These are phyloP conservation scores for Pachypsylla venusta DNA, from an alignment of 1,140 invertebrate genomes.

Conservation along the genomic window DNA sequence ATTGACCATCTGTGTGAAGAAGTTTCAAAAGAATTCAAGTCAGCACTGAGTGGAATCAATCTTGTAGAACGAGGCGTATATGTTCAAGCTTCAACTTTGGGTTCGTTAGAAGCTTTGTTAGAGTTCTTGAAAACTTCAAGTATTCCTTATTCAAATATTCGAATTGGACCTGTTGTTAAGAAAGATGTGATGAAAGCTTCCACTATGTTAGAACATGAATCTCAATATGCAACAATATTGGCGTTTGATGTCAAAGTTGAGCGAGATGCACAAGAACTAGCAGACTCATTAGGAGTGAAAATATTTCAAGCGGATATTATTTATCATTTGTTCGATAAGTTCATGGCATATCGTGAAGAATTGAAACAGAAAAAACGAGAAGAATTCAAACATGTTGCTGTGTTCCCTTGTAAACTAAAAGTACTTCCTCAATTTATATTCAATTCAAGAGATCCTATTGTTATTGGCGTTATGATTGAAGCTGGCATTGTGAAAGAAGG, in stretches of 20 bases:
- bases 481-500: constrained; percentile 90
- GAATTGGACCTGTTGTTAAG: constrained; percentile 98
- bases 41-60: constrained; percentile 83
- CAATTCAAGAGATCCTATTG: constrained; percentile 95
- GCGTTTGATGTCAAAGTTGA: constrained; percentile 99
- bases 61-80: constrained; percentile 86
- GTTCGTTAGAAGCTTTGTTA: constrained; percentile 91
- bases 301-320: constrained; percentile 99
- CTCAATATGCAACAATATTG: constrained; percentile 93
- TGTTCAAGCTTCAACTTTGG: constrained; percentile 96
- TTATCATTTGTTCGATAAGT: constrained; percentile 98
- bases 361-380: constrained; percentile 84
- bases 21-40: constrained; percentile 62
- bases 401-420: constrained; percentile 93
- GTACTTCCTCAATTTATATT: constrained; percentile 66
- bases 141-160: constrained; percentile 96
- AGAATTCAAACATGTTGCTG: constrained; percentile 89
- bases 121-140: constrained; percentile 90
- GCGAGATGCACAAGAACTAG: constrained; percentile 91
- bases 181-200: constrained; percentile 99
- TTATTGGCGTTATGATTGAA: constrained; percentile 90
- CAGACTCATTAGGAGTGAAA: constrained; percentile 83
- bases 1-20: constrained; percentile 74
- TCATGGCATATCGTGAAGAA: constrained; percentile 87
- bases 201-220: constrained; percentile 96